These are phyloP conservation scores for Haliclystus octoradiatus DNA, from an alignment of 30 jellyfish, hydroid and myxozoan genomes.

Conservation along the genomic window DNA sequence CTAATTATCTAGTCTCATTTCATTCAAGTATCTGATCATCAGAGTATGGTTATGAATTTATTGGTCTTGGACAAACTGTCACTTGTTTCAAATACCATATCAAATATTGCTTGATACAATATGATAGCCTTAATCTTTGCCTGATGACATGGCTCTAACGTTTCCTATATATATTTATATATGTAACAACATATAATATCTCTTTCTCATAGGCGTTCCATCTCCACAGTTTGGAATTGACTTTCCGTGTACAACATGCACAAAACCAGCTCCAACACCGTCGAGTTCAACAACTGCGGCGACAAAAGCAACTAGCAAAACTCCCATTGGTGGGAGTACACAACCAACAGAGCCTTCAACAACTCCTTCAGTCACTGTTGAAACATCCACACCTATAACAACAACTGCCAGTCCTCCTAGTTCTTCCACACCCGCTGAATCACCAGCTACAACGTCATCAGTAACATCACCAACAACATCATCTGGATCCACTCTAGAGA, in stretches of 20 bases:
- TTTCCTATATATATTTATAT: too few relatives aligned
- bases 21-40: too few relatives aligned
- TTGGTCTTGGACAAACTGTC: too few relatives aligned
- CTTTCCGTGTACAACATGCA: slow-evolving; percentile 55
- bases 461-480: neutral
- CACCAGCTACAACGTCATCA: neutral
- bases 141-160: too few relatives aligned
- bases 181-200: too few relatives aligned
- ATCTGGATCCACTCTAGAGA: too few relatives aligned
- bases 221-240: slow-evolving; percentile 91
- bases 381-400: slow-evolving; percentile 2
- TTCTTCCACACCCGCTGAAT: neutral
- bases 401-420: slow-evolving; percentile 13
- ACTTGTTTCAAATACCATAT: too few relatives aligned
- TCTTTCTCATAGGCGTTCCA: slow-evolving; percentile 90
- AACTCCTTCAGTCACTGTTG: too few relatives aligned
- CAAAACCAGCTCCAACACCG: neutral
- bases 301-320: slow-evolving; percentile 39
- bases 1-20: too few relatives aligned
- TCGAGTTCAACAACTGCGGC: slow-evolving; percentile 8
- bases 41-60: too few relatives aligned
- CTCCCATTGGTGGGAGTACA: neutral
- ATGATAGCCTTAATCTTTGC: too few relatives aligned
- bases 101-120: too few relatives aligned
- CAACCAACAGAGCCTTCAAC: neutral